These are phyloP conservation scores for Caenorhabditis latens DNA, from an alignment of 1,140 invertebrate genomes.

Conservation along the genomic window DNA sequence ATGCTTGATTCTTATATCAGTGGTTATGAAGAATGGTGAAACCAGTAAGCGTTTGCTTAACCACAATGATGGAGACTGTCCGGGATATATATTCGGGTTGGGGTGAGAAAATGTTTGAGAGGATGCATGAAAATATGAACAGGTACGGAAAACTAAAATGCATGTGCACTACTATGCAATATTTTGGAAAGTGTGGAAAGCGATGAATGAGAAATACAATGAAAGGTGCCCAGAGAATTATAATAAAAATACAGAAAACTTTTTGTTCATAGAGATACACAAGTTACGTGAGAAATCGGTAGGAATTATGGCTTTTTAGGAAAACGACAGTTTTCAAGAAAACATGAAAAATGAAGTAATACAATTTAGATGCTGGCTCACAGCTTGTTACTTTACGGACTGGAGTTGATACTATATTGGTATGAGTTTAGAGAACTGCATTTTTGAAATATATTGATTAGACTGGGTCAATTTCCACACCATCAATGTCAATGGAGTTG, in stretches of 20 bases:
- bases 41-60: conserved; percentile 50
- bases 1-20: background rate
- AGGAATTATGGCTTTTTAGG: conserved; percentile 20
- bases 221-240: background rate
- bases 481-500: conserved; percentile 64
- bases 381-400: background rate
- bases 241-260: background rate
- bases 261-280: conserved; percentile 48
- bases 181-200: too few relatives aligned
- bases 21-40: conserved; percentile 17
- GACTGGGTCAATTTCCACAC: conserved; percentile 63
- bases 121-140: conserved; percentile 8
- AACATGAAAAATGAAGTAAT: background rate
- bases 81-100: background rate
- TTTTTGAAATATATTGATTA: background rate
- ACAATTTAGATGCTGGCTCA: background rate
- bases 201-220: background rate
- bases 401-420: background rate
- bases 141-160: conserved; percentile 7
- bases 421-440: background rate
- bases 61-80: conserved; percentile 14
- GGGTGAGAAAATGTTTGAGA: background rate
- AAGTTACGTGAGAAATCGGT: conserved; percentile 3
- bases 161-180: conserved; percentile 9
- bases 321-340: background rate